Evolutionary conservation across 2,888 invertebrate species (phyloP).

Genomic region (Eupithecia inturbata): DNA sequence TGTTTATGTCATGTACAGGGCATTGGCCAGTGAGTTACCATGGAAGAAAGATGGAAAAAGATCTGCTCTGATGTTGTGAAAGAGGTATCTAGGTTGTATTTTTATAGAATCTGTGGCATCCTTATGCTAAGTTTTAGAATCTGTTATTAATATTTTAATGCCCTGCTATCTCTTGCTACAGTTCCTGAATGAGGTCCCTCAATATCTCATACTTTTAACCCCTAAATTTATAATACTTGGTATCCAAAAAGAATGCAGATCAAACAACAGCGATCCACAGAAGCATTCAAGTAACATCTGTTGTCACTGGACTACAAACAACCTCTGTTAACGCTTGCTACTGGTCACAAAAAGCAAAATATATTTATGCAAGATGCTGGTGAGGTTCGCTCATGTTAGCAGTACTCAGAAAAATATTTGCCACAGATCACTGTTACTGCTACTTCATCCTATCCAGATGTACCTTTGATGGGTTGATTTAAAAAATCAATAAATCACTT

Average conservation of each 20-base stretch:
- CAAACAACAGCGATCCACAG: not conserved
- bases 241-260: not conserved
- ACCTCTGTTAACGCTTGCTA: not conserved
- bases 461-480: not conserved
- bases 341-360: not conserved
- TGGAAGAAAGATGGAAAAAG: constrained; percentile 35
- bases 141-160: not conserved
- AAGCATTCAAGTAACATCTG: not conserved
- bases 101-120: not conserved
- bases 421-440: not conserved
- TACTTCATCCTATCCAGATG: not conserved
- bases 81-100: constrained; percentile 23
- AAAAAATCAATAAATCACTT: not conserved
- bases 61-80: constrained; percentile 31
- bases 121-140: not conserved
- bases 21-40: constrained; percentile 7
- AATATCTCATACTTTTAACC: not conserved
- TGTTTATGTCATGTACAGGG: not conserved
- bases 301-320: not conserved
- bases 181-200: no score
- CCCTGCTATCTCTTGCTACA: not conserved
- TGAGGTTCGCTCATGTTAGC: not conserved
- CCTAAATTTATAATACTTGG: not conserved
- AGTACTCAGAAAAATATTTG: not conserved
- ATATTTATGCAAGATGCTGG: not conserved